Conservation (phyloP, 2,888 invertebrate genomes). For the Drosophila kokeensis region DNA sequence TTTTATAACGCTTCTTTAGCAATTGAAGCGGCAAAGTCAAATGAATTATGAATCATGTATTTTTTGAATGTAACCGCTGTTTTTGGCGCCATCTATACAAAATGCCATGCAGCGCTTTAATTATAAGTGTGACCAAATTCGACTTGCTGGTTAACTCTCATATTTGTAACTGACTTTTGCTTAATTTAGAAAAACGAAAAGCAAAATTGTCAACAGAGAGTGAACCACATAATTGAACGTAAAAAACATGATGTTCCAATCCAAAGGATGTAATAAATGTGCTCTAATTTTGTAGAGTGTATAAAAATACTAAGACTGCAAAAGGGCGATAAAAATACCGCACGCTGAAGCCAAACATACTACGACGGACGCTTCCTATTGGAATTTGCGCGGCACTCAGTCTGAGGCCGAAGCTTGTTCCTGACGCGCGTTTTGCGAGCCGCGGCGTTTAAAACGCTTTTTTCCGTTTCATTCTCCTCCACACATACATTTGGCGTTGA, state of each 20-base stretch:
- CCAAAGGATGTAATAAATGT: not conserved
- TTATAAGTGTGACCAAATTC: constrained; percentile 38
- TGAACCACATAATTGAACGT: not conserved
- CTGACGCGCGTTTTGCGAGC: constrained; percentile 84
- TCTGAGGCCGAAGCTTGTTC: constrained; percentile 68
- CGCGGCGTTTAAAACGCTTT: constrained; percentile 65
- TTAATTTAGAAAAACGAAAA: constrained; percentile 7
- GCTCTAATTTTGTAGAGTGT: constrained; percentile 12
- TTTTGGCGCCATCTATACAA: constrained; percentile 47
- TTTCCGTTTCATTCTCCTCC: constrained; percentile 65
- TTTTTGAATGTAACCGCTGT: constrained; percentile 34
- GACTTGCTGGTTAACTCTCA: no score
- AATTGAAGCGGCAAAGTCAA: not conserved
- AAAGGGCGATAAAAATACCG: constrained; percentile 38
- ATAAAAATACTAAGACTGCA: constrained; percentile 15
- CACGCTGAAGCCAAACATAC: constrained; percentile 16
- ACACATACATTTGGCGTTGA: constrained; percentile 63
- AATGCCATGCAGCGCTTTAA: no score
- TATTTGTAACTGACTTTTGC: not conserved
- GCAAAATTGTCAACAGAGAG: not conserved
- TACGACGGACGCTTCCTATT: constrained; percentile 37
- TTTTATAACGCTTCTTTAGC: not conserved
- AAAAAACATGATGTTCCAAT: not conserved
- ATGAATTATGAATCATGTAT: not conserved
- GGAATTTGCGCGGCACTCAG: constrained; percentile 60